Evolutionary conservation across 2,113 vertebrate genomes (phyloP).

Genomic region (Tonatia bakeri): DNA sequence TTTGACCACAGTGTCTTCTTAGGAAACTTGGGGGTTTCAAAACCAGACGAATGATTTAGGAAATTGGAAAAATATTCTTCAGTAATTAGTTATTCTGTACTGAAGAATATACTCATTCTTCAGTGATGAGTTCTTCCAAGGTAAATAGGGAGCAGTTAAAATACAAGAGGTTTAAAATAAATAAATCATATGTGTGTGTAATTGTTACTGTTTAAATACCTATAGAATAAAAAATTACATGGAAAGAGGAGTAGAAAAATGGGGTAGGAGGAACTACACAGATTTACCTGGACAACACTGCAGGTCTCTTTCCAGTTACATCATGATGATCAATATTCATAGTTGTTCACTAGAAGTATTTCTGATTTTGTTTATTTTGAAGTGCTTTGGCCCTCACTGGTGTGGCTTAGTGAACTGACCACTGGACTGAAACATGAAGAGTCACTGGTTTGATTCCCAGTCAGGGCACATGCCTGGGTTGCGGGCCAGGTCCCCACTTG

Average conservation of each 20-base stretch:
- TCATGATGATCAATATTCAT: neutral
- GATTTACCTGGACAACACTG: neutral
- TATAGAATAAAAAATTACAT: neutral
- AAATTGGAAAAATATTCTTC: neutral
- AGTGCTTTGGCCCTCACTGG: neutral
- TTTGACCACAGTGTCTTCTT: neutral
- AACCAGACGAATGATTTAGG: neutral
- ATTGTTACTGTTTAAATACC: neutral
- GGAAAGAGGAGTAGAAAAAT: neutral
- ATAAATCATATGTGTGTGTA: neutral
- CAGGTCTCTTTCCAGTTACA: neutral
- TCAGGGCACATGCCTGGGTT: too few species aligned
- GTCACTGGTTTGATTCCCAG: too few species aligned
- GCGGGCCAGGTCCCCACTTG: too few species aligned
- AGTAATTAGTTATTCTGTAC: too few species aligned
- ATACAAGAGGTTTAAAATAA: neutral
- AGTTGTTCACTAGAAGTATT: neutral
- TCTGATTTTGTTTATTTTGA: neutral
- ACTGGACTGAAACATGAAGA: too few species aligned
- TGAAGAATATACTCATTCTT: too few species aligned
- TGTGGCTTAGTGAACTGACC: too few species aligned
- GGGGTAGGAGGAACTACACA: neutral
- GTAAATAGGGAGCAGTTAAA: neutral
- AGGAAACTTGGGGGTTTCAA: neutral
- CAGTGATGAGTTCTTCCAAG: neutral